Percentiles rank a stretch among this genome's conserved stretches.
Evolutionary conservation across 2,888 invertebrate genomes (phyloP).

Genomic region (Pyralis farinalis): DNA sequence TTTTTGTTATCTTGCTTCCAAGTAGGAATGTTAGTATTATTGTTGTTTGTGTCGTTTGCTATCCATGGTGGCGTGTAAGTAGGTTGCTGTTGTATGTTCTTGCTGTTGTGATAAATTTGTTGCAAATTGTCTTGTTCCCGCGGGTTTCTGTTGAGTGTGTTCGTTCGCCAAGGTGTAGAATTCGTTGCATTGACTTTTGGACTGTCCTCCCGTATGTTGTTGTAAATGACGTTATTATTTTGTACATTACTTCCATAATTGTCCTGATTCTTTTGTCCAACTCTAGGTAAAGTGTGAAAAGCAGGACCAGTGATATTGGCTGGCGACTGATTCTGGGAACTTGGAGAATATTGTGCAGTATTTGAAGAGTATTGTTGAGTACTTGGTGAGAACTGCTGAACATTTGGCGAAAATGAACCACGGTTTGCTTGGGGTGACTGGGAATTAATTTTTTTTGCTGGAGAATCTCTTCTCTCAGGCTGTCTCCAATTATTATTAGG

Average conservation of each 20-base stretch:
- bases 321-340: conserved; percentile 41
- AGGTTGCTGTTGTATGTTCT: conserved; percentile 44
- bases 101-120: conserved; percentile 42
- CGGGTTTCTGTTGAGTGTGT: conserved; percentile 55
- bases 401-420: conserved; percentile 47
- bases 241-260: conserved; percentile 28
- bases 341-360: not conserved
- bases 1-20: conserved; percentile 57
- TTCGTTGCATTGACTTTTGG: conserved; percentile 40
- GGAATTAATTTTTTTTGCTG: conserved; percentile 44
- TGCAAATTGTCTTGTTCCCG: conserved; percentile 47
- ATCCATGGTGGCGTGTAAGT: conserved; percentile 59
- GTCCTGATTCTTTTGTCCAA: conserved; percentile 53
- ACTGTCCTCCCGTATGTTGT: conserved; percentile 43
- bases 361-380: not conserved
- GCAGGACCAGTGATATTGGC: conserved; percentile 39
- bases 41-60: conserved; percentile 49
- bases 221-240: conserved; percentile 46
- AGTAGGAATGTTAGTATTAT: conserved; percentile 39
- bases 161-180: conserved; percentile 62
- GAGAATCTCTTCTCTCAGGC: conserved; percentile 68
- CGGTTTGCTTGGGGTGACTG: conserved; percentile 50
- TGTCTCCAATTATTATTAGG: conserved; percentile 74
- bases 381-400: conserved; percentile 47
- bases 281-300: conserved; percentile 64